Evolutionary conservation across 2,888 invertebrate species (phyloP).

Genomic region (Trilocha varians): DNA sequence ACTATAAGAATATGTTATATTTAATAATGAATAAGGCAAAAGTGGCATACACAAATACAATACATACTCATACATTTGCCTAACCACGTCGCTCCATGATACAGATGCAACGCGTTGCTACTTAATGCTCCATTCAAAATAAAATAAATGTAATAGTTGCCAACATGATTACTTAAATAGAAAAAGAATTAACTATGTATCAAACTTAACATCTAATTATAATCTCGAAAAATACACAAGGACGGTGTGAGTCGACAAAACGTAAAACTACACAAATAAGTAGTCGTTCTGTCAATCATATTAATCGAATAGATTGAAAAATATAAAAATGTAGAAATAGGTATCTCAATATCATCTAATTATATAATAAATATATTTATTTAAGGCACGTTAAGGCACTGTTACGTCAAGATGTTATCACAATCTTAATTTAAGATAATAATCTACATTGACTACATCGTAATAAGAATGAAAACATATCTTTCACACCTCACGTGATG

Average conservation of each 20-base stretch:
- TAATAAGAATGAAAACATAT: no score
- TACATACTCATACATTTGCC: conserved; percentile 25
- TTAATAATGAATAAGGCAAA: conserved; percentile 30
- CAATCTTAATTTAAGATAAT: conserved; percentile 54
- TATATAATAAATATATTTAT: conserved; percentile 62
- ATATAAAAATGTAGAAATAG: conserved; percentile 54
- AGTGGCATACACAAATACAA: conserved; percentile 33
- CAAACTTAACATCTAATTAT: conserved; percentile 58
- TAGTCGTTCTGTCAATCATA: conserved; percentile 52
- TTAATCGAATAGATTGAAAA: conserved; percentile 46
- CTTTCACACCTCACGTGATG: no score
- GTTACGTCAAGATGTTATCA: conserved; percentile 68
- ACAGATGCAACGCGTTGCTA: conserved; percentile 4
- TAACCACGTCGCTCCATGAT: conserved; percentile 22
- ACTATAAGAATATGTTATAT: conserved; percentile 1
- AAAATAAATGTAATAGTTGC: conserved; percentile 42
- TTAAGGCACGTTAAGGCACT: conserved; percentile 72
- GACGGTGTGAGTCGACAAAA: conserved; percentile 71
- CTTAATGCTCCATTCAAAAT: conserved; percentile 7
- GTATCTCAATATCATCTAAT: conserved; percentile 53
- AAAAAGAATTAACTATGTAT: conserved; percentile 46
- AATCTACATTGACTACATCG: conserved; percentile 31
- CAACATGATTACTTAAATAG: conserved; percentile 51
- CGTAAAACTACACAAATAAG: conserved; percentile 51
- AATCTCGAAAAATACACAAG: conserved; percentile 72